Evolutionary conservation across 2,888 invertebrate genomes (phyloP), one percentile per base, ranked within the genome.

Genomic region (Ichneumon xanthorius): DNA sequence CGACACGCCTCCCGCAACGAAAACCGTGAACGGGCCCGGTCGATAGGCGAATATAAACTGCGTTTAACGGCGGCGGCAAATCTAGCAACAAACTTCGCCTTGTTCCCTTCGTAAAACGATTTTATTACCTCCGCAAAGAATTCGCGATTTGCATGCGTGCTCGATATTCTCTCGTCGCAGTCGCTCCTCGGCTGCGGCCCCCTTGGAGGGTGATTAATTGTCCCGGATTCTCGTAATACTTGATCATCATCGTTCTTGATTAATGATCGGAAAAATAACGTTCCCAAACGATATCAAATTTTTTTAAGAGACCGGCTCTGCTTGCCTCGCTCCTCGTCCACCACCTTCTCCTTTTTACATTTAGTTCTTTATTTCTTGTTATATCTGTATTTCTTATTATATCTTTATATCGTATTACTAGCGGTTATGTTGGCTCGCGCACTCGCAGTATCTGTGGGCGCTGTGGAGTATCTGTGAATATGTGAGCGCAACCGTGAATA

Each of bases 1-100:
- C 81, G 83, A 78, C 78, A 81, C 78, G 87, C 83, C 82, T 80
- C 78, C 78, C 68, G 70, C 80, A 37, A 70, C 68, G 73, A 78
- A 77, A 80, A 81, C 50, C 55, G 80, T 63, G 45, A 80, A 80
- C 70, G 80, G 40, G 72, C 14, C 45, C 72, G 71, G 45, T 78
- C 81, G 81, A 78, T 84, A 81, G 40, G 14, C 30, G 78, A 45
- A 55, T 76, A 83, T 83, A 83, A 80, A 80, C 53, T 72, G 26
- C 55, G 19, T 53, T 19, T 16, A 58, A 26, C 40, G 58, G 22
- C 22, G 16, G 11, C 76, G 72, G 63, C 55, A 26, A 76, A 61
- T 55, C 76, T 67, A 7, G 45, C 77, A 14, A 58, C 19, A 68
- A 68, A 84, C 48, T 68, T 55, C 72, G 19, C 77, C 68, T 72